phyloP scores from a whole-genome alignment of 2,797 vertebrate species.

The Trachops cirrhosus region DNA sequence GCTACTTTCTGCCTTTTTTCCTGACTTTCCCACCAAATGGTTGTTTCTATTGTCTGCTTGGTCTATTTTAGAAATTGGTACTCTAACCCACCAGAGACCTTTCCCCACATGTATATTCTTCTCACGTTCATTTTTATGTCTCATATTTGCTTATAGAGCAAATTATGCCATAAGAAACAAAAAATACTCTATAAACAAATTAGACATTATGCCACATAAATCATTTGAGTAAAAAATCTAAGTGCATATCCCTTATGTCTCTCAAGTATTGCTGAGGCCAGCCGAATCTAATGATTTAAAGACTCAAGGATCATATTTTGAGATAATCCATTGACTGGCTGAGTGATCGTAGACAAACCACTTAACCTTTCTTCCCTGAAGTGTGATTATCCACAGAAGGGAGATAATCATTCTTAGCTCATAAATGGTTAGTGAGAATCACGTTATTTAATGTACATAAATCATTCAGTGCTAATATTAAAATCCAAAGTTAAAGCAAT shows the following conservation, averaged over 20 bases:
- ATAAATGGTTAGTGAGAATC: slow-evolving; percentile 63
- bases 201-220: slow-evolving; percentile 3
- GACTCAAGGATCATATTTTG: slow-evolving; percentile 61
- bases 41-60: neutral
- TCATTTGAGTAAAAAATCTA: slow-evolving; percentile 6
- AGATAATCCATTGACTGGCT: slow-evolving; percentile 65
- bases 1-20: neutral
- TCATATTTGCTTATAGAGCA: slow-evolving; percentile 24
- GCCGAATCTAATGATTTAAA: slow-evolving; percentile 54
- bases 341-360: slow-evolving; percentile 57
- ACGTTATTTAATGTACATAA: slow-evolving; percentile 70
- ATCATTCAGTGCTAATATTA: slow-evolving; percentile 70
- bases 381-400: slow-evolving; percentile 48
- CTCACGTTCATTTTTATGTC: neutral
- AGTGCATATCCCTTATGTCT: neutral
- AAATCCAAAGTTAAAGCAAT: slow-evolving; percentile 67
- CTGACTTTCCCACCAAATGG: neutral
- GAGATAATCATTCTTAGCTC: slow-evolving; percentile 62
- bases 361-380: slow-evolving; percentile 67
- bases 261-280: slow-evolving; percentile 44
- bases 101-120: neutral
- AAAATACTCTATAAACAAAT: slow-evolving; percentile 27
- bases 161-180: neutral
- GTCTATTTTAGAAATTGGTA: neutral
- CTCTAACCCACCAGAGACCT: neutral